Percentiles rank a stretch among this genome's conserved stretches.
phyloP scores from a whole-genome alignment of 53 echinoderm and acorn worm genomes.

The Crossaster papposus region DNA sequence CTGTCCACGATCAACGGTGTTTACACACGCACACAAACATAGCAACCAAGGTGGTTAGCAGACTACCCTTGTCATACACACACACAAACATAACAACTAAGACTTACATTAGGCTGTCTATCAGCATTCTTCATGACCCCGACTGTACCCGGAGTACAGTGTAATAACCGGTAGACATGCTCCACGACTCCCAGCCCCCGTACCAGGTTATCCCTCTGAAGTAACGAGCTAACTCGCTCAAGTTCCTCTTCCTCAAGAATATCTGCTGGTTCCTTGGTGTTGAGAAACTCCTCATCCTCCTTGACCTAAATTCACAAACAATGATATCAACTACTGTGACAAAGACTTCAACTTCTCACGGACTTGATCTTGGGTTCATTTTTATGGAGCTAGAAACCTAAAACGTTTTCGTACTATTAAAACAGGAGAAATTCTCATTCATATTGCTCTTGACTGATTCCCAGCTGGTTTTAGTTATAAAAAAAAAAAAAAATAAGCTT shows the following conservation, averaged over 20 bases:
- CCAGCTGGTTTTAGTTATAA: not conserved
- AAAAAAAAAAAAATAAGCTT: too few relatives aligned
- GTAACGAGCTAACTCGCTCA: slow-evolving; percentile 88
- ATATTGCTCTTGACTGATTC: too few relatives aligned
- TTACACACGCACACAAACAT: too few relatives aligned
- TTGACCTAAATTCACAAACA: slow-evolving; percentile 33
- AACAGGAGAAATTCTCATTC: too few relatives aligned
- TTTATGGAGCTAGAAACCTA: too few relatives aligned
- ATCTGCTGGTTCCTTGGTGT: slow-evolving; percentile 81
- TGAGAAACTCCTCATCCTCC: slow-evolving; percentile 69
- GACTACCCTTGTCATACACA: not conserved
- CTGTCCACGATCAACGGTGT: too few relatives aligned
- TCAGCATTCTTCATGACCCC: slow-evolving; percentile 95
- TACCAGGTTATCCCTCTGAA: slow-evolving; percentile 96
- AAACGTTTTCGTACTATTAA: too few relatives aligned
- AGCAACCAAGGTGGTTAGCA: not conserved
- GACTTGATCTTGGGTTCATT: too few relatives aligned
- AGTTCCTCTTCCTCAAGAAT: slow-evolving; percentile 95
- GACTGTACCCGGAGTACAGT: slow-evolving; percentile 95
- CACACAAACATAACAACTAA: not conserved
- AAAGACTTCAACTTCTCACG: too few relatives aligned
- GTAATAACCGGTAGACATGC: slow-evolving; percentile 93
- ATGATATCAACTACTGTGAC: not conserved
- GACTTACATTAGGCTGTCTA: slow-evolving; percentile 83
- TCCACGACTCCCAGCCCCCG: slow-evolving; percentile 95